A percentile compares a stretch with the other conserved stretches of the same genome.
Conservation (phyloP, 2,113 vertebrate genomes). For the Ailuropoda melanoleuca region DNA sequence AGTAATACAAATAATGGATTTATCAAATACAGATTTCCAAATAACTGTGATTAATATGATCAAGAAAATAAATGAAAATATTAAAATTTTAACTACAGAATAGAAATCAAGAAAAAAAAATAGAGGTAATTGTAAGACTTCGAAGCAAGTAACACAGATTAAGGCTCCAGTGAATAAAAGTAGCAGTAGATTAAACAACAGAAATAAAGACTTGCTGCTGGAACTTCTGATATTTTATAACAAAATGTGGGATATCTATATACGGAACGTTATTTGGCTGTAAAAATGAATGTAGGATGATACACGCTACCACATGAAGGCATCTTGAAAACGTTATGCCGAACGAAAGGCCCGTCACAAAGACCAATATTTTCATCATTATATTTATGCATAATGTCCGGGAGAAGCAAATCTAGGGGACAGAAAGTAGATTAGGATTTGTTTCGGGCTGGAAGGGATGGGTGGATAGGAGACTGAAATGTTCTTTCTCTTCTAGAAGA, state of each 20-base stretch:
- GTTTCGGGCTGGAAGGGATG: not conserved
- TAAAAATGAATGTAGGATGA: not conserved
- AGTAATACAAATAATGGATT: not conserved
- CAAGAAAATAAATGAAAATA: not conserved
- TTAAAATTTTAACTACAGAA: not conserved
- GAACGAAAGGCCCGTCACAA: not conserved
- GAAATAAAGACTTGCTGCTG: not conserved
- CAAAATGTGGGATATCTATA: not conserved
- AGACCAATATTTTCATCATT: not conserved
- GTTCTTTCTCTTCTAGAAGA: not conserved
- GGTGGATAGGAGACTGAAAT: not conserved
- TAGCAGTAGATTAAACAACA: not conserved
- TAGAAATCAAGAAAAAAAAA: not conserved
- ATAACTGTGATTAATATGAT: not conserved
- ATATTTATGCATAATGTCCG: not conserved
- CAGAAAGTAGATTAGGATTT: not conserved
- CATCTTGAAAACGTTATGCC: not conserved
- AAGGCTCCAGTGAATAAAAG: not conserved
- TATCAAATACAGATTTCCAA: not conserved
- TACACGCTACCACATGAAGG: not conserved
- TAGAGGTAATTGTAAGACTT: not conserved
- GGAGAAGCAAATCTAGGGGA: not conserved
- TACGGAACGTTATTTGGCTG: not conserved
- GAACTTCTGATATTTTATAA: not conserved
- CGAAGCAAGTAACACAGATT: not conserved